These are phyloP conservation scores for Galleria mellonella DNA, from an alignment of 1,140 invertebrate genomes.

Conservation along the genomic window DNA sequence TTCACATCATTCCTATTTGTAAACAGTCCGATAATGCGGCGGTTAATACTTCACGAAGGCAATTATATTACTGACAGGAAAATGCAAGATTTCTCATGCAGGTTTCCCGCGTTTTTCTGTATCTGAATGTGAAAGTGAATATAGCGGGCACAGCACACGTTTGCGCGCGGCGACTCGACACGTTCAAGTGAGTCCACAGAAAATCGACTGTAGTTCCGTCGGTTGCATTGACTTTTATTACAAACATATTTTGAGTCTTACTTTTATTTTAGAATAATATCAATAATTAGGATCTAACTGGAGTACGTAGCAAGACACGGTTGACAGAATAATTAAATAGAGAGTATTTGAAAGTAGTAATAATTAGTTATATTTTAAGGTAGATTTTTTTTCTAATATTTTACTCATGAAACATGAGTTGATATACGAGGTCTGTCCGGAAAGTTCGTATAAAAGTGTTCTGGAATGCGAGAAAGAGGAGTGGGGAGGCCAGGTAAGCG, in stretches of 20 bases:
- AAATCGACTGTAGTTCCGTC: constrained; percentile 1
- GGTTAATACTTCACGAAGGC: constrained; percentile 16
- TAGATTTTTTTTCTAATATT: too few species aligned
- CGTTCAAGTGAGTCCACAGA: constrained; percentile 32
- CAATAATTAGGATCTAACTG: too few species aligned
- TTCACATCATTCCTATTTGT: constrained; percentile 51
- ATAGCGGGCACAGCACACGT: constrained; percentile 32
- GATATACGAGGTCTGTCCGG: too few species aligned
- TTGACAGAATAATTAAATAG: too few species aligned
- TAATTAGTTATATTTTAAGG: too few species aligned
- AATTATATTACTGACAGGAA: constrained; percentile 37
- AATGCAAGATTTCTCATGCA: constrained; percentile 42
- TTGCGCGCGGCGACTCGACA: constrained; percentile 35
- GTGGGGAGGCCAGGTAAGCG: too few species aligned
- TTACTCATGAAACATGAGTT: too few species aligned
- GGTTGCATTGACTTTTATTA: not conserved
- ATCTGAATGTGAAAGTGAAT: constrained; percentile 53
- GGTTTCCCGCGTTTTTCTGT: constrained; percentile 46
- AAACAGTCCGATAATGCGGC: constrained; percentile 38
- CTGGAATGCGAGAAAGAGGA: too few species aligned
- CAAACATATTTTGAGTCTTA: constrained; percentile 14
- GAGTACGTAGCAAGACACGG: too few species aligned
- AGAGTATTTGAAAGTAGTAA: too few species aligned
- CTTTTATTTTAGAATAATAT: constrained; percentile 13
- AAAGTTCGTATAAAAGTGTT: too few species aligned